These are phyloP conservation scores for Dinoponera quadriceps DNA, from an alignment of 1,140 invertebrate genomes.

Conservation along the genomic window DNA sequence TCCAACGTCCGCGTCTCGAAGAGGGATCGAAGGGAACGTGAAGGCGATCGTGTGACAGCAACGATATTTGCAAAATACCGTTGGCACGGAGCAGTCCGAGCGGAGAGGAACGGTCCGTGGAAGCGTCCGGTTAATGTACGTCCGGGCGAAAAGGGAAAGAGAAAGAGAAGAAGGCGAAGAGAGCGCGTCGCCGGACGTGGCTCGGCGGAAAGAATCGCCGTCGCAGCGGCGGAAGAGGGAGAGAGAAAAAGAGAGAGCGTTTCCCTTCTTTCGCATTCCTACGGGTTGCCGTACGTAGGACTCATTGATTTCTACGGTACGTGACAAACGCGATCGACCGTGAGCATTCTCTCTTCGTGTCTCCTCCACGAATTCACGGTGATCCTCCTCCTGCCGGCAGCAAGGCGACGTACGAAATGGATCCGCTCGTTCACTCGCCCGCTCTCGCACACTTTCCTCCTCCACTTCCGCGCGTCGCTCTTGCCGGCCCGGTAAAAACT, in stretches of 20 bases:
- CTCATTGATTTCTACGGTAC: conserved; percentile 77
- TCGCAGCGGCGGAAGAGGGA: background rate
- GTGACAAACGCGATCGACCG: conserved; percentile 72
- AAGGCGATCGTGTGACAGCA: background rate
- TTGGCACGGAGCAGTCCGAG: background rate
- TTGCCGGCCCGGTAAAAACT: conserved; percentile 42
- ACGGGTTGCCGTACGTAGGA: conserved; percentile 55
- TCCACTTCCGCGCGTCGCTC: background rate
- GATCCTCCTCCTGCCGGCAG: background rate
- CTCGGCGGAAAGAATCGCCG: conserved; percentile 21
- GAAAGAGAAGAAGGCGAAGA: no score
- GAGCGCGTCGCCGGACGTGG: background rate
- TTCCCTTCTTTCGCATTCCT: conserved; percentile 63
- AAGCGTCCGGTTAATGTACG: conserved; percentile 5
- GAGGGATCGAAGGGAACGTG: background rate
- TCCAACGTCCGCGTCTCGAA: background rate
- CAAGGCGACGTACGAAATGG: conserved; percentile 8
- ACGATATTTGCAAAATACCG: conserved; percentile 1
- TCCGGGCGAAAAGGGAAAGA: background rate
- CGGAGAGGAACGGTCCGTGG: background rate
- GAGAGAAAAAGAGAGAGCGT: no score
- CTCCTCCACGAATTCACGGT: conserved; percentile 19
- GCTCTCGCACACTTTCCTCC: conserved; percentile 51
- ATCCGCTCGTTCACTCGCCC: no score
- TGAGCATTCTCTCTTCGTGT: conserved; percentile 58